These are phyloP conservation scores for Cetoscarus ocellatus DNA, from an alignment of 2,797 vertebrate genomes.

Conservation along the genomic window DNA sequence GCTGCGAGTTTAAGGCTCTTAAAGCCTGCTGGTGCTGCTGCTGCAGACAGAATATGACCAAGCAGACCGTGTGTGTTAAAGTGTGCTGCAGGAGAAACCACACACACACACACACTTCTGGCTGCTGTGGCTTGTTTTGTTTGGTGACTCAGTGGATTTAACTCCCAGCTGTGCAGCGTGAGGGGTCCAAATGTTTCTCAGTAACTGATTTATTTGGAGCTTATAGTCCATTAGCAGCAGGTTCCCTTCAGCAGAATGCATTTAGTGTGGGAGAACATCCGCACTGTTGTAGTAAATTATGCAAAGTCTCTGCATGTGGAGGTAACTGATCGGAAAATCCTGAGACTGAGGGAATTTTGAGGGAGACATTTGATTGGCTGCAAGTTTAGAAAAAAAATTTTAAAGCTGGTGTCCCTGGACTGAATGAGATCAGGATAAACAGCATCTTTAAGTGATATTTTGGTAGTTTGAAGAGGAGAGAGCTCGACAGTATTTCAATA, in stretches of 20 bases:
- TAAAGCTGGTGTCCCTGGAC: background rate
- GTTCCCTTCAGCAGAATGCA: conserved; percentile 15
- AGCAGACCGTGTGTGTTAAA: conserved; percentile 9
- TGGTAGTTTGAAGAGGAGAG: too few species aligned
- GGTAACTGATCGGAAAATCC: conserved; percentile 21
- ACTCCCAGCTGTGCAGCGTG: conserved; percentile 30
- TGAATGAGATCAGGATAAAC: background rate
- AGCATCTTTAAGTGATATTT: too few species aligned
- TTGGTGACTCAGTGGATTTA: conserved; percentile 45
- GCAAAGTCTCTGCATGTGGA: conserved; percentile 11
- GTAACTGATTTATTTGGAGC: conserved; percentile 36
- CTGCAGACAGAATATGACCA: conserved; percentile 29
- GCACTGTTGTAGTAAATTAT: conserved; percentile 12
- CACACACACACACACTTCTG: conserved; percentile 10
- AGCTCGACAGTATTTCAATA: too few species aligned
- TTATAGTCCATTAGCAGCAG: conserved; percentile 30
- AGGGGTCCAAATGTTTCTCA: conserved; percentile 23
- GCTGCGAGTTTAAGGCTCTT: conserved; percentile 37
- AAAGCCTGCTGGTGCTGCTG: conserved; percentile 28
- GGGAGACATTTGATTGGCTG: background rate
- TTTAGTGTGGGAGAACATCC: conserved; percentile 4
- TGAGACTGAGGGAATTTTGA: background rate
- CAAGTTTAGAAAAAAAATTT: background rate
- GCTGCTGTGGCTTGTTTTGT: conserved; percentile 44
- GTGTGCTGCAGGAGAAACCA: conserved; percentile 35